Conservation (phyloP, 2,797 vertebrate genomes). For the Myotis planiceps region DNA sequence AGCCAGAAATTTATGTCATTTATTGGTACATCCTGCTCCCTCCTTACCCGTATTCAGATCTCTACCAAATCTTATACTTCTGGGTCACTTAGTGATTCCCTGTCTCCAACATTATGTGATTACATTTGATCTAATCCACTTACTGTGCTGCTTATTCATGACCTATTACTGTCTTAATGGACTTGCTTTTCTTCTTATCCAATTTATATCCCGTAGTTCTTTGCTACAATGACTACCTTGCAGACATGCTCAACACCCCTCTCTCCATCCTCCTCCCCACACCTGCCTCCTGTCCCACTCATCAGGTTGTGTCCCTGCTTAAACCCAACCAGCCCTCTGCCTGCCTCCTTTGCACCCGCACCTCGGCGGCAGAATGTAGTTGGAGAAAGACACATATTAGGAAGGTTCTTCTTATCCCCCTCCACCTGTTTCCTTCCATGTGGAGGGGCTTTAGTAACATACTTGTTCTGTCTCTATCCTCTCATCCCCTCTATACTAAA, state of each 20-base stretch:
- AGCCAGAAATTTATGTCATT: background rate
- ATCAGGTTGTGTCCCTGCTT: background rate
- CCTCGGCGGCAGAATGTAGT: background rate
- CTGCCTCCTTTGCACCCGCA: background rate
- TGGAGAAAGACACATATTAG: background rate
- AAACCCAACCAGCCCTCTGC: background rate
- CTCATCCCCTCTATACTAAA: background rate
- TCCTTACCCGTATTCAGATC: background rate
- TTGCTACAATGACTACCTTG: background rate
- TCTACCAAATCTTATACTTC: background rate
- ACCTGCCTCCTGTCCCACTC: background rate
- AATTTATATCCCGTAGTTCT: background rate
- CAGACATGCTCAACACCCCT: background rate
- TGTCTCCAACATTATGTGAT: background rate
- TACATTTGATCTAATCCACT: slow-evolving; percentile 12
- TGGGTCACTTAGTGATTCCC: background rate
- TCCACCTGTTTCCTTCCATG: background rate
- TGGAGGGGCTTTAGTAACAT: background rate
- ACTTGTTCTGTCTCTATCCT: background rate
- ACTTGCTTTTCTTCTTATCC: background rate
- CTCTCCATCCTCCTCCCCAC: too few relatives aligned
- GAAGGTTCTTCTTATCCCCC: background rate
- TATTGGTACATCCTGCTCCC: background rate
- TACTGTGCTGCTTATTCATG: background rate
- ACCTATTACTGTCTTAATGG: background rate